A percentile compares a stretch with the other conserved stretches of the same genome.
These are phyloP conservation scores for Melanerpes formicivorus DNA, from an alignment of 2,113 vertebrate genomes.

Conservation along the genomic window DNA sequence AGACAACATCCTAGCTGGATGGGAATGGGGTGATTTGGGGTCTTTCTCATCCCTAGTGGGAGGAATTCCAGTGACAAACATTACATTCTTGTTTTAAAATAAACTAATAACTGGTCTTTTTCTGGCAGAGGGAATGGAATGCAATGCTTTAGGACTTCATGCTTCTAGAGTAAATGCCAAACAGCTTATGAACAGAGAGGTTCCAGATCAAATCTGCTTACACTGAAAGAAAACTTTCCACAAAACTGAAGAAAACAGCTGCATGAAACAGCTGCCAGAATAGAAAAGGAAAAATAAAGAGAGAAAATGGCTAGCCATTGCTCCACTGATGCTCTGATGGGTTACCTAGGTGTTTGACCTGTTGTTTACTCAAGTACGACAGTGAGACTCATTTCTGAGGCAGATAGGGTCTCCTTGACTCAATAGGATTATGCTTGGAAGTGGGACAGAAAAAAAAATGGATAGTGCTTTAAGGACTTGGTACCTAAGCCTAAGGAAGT, in stretches of 20 bases:
- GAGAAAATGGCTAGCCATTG: not conserved
- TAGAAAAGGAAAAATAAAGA: not conserved
- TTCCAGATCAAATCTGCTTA: slow-evolving; percentile 47
- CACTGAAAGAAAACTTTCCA: slow-evolving; percentile 13
- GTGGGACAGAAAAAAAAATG: not conserved
- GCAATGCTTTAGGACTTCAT: slow-evolving; percentile 7
- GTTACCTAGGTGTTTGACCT: not conserved
- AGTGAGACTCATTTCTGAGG: not conserved
- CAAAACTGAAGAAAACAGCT: slow-evolving; percentile 23
- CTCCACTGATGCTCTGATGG: not conserved
- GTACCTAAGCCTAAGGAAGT: not conserved
- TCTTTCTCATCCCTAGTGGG: not conserved
- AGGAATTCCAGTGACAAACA: slow-evolving; percentile 2
- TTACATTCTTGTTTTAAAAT: not conserved
- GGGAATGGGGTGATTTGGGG: not conserved
- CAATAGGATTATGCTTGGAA: not conserved
- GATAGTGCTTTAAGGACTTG: not conserved
- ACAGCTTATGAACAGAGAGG: slow-evolving; percentile 41
- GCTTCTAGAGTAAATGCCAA: slow-evolving; percentile 40
- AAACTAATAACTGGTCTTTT: not conserved
- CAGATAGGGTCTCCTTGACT: not conserved
- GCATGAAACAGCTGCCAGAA: slow-evolving; percentile 13
- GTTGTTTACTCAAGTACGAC: not conserved
- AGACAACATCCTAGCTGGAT: not conserved
- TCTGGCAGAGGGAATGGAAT: not conserved